These are phyloP conservation scores for Parus major DNA, from an alignment of 2,113 vertebrate genomes.

Conservation along the genomic window DNA sequence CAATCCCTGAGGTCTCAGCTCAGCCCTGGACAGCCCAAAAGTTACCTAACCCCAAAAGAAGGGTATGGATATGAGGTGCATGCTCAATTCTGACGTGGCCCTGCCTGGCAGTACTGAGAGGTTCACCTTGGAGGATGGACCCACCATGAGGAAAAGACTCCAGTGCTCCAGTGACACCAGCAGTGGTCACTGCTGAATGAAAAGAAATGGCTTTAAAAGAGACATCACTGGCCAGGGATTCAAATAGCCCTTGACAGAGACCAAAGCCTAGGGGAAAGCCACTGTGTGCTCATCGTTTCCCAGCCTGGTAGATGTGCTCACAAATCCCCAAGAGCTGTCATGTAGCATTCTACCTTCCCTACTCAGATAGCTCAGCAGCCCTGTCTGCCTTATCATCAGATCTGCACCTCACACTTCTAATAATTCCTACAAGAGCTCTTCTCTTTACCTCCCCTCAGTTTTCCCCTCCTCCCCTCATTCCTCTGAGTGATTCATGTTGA, in stretches of 20 bases:
- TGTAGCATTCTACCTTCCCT: background rate
- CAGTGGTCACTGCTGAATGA: background rate
- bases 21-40: background rate
- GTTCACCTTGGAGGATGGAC: background rate
- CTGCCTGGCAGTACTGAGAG: background rate
- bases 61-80: fast-evolving
- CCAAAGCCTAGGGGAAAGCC: background rate
- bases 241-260: background rate
- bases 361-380: background rate
- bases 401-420: constrained; percentile 12
- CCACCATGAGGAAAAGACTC: background rate
- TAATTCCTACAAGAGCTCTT: constrained; percentile 37
- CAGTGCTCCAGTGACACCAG: background rate
- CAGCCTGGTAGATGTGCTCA: background rate
- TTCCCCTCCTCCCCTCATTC: background rate
- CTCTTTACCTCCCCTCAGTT: background rate
- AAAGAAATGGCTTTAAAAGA: background rate
- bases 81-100: background rate
- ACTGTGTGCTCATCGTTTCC: background rate
- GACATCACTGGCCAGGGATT: background rate
- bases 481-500: constrained; percentile 69
- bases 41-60: background rate
- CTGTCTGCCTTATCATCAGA: constrained; percentile 34
- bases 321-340: background rate
- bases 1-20: background rate